These are phyloP conservation scores for Aethes cnicana DNA, from an alignment of 2,888 invertebrate species.

Conservation along the genomic window DNA sequence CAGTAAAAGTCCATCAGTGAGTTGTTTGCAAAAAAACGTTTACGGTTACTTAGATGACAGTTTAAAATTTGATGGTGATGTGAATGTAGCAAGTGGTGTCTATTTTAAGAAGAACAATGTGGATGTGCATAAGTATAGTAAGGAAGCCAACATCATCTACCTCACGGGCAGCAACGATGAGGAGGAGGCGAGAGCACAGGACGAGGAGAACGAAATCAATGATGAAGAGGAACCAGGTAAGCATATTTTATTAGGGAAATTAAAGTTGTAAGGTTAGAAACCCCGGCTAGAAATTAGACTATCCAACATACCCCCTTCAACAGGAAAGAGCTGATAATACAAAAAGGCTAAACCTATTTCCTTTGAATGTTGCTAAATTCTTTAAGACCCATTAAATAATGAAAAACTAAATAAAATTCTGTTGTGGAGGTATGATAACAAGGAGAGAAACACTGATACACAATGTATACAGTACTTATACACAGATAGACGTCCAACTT, in stretches of 20 bases:
- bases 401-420: too few species aligned
- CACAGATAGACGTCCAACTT: too few species aligned
- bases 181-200: constrained; percentile 49
- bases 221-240: constrained; percentile 68
- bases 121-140: constrained; percentile 79
- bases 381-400: too few species aligned
- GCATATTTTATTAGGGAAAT: constrained; percentile 13
- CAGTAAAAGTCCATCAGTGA: constrained; percentile 84
- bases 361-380: too few species aligned
- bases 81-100: constrained; percentile 85
- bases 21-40: constrained; percentile 90
- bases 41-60: constrained; percentile 87
- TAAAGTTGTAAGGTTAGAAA: too few species aligned
- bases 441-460: too few species aligned
- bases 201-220: constrained; percentile 67
- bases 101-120: constrained; percentile 85
- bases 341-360: too few species aligned
- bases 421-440: too few species aligned
- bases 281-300: too few species aligned
- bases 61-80: constrained; percentile 84
- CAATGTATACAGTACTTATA: too few species aligned
- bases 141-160: constrained; percentile 78
- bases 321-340: too few species aligned
- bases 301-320: too few species aligned
- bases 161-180: constrained; percentile 61